Base-by-base conservation (phyloP, 2,888 invertebrate species). In the Aradus depressus region DNA sequence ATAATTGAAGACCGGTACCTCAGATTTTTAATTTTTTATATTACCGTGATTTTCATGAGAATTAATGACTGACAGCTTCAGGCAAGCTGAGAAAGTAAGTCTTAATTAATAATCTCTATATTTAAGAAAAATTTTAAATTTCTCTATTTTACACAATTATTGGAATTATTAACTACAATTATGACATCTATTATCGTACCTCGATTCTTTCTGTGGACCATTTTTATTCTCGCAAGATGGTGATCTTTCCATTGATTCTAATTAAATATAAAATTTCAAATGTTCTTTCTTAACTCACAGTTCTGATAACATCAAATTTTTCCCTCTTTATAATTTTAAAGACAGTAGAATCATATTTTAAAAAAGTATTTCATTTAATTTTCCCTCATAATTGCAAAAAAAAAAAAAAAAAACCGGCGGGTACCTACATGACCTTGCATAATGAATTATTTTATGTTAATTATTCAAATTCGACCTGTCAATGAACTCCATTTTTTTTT, bases 141-240 rank as follows among this genome's bases (percentile, higher is more conserved):
- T n/a, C n/a, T n/a, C n/a, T n/a, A n/a, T n/a, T n/a, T n/a, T n/a
- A n/a, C n/a, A n/a, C n/a, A n/a, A n/a, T n/a, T n/a, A n/a, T n/a
- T n/a, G n/a, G n/a, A n/a, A n/a, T n/a, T n/a, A n/a, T n/a, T n/a
- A 47, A 35, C 26, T 5, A 19, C 28, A 47, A 37, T 47, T 47
- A 37, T 47, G 37, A 47, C 35, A 19, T 35, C 38, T 47, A 37
- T 47, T 37, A 47, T 47, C 47, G 23, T 25, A 19, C 18, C 26
- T 25, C 16, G 47, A 47, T 49, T 49, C 49, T 41, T 50, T 50
- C 35, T 50, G 22, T 42, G 50, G 42, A 43, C 50, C 50, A 50
- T 50, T 50, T 50, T 50, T 50, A 50, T 43, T 50, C 38, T 21
- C 39, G 31, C 50, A 50, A 50, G 43, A 50, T 50, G 50, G 50